Conservation (phyloP, 1,140 invertebrate species). For the Drosophila subpulchrella region DNA sequence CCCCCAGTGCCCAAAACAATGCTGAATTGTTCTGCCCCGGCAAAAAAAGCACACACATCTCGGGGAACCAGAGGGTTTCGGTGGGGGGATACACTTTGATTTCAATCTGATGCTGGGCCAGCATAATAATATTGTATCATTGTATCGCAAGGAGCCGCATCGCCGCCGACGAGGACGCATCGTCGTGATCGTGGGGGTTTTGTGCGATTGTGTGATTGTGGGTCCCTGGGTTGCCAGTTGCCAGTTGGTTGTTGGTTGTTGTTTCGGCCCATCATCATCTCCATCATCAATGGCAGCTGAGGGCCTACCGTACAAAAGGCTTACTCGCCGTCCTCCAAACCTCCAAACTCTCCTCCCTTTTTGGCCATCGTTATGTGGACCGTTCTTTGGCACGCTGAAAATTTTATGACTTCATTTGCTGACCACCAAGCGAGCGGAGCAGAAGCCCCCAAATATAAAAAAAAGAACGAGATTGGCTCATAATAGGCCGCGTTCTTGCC, state of each 20-base stretch:
- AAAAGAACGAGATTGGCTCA: conserved; percentile 52
- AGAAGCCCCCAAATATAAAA: conserved; percentile 49
- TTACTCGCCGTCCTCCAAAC: conserved; percentile 13
- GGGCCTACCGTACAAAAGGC: conserved; percentile 69
- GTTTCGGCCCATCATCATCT: conserved; percentile 67
- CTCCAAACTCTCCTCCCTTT: conserved; percentile 6
- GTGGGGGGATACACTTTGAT: conserved; percentile 59
- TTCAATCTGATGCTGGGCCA: conserved; percentile 76
- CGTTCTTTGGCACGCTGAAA: conserved; percentile 78
- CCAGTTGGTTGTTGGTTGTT: background rate
- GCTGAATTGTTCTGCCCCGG: conserved; percentile 70
- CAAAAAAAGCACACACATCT: conserved; percentile 31
- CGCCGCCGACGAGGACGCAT: conserved; percentile 51
- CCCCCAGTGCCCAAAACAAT: conserved; percentile 75
- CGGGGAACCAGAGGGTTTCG: background rate
- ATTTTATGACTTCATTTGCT: conserved; percentile 82
- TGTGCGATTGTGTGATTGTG: conserved; percentile 42
- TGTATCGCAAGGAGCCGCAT: conserved; percentile 72
- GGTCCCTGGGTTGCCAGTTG: conserved; percentile 16
- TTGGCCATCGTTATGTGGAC: conserved; percentile 18
- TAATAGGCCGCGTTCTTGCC: conserved; percentile 56
- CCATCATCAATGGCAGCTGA: conserved; percentile 79
- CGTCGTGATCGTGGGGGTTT: conserved; percentile 54
- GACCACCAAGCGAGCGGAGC: conserved; percentile 71
- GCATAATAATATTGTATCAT: conserved; percentile 83